phyloP scores from a whole-genome alignment of 2,888 invertebrate species.

The Parnassius mnemosyne region DNA sequence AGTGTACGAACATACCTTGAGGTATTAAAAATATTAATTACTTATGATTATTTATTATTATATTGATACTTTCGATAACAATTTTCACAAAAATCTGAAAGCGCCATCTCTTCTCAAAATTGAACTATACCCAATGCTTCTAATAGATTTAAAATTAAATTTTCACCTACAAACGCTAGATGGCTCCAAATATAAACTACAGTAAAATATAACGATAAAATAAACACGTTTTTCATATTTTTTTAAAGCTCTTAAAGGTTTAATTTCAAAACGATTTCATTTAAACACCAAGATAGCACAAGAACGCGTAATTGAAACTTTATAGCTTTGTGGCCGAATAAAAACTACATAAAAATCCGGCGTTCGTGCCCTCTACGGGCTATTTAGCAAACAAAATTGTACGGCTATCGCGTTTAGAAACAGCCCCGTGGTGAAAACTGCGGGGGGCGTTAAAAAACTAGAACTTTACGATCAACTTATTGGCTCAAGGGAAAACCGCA shows the following conservation, averaged over 20 bases:
- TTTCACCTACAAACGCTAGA: neutral
- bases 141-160: no score
- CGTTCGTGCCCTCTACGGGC: conserved; percentile 16
- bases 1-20: no score
- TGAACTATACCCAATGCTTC: no score
- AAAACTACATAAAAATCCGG: conserved; percentile 18
- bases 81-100: no score
- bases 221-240: neutral
- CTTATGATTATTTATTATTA: no score
- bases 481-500: no score
- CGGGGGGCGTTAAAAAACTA: no score
- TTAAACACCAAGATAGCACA: neutral
- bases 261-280: neutral
- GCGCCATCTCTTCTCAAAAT: no score
- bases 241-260: neutral
- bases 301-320: conserved; percentile 21
- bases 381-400: conserved; percentile 28
- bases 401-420: conserved; percentile 22
- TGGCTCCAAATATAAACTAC: neutral
- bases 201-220: neutral
- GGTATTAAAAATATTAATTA: no score
- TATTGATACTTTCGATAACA: no score
- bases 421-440: neutral
- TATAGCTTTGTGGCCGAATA: conserved; percentile 11
- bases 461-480: no score